A percentile compares a stretch with the other conserved stretches of the same genome.
Conservation (phyloP, 2,888 invertebrate species). For the Trypoxylon attenuatum region DNA sequence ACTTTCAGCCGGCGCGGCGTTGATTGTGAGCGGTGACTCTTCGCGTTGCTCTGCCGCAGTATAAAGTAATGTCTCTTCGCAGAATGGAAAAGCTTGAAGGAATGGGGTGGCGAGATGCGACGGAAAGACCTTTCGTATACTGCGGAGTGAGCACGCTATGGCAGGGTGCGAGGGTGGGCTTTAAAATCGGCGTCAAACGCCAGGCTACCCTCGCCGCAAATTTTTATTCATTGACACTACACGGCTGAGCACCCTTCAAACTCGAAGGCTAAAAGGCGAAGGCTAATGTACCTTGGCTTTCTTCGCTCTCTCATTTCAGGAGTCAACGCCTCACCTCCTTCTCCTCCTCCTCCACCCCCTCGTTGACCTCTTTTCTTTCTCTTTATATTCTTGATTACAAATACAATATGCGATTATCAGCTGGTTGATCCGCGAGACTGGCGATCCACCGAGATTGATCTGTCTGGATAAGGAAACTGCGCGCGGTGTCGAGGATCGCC, state of each 20-base stretch:
- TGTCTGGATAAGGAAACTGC: conserved; percentile 2
- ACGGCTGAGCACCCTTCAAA: conserved; percentile 64
- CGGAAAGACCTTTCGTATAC: conserved; percentile 10
- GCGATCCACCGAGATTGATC: not conserved
- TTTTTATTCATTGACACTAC: conserved; percentile 74
- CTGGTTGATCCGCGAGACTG: not conserved
- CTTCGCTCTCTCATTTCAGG: no score
- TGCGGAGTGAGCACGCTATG: conserved; percentile 2
- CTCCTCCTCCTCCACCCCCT: not conserved
- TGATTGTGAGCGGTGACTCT: conserved; percentile 66
- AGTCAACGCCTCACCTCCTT: conserved; percentile 26
- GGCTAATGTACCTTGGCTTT: conserved; percentile 40
- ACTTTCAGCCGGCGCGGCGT: conserved; percentile 65
- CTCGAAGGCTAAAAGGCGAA: conserved; percentile 55
- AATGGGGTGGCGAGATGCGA: conserved; percentile 6
- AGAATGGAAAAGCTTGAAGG: conserved; percentile 16
- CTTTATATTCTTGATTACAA: not conserved
- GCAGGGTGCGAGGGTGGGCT: conserved; percentile 53
- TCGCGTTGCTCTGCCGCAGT: conserved; percentile 48
- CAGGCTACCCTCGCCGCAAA: conserved; percentile 65
- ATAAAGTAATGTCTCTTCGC: conserved; percentile 64
- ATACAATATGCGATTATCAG: not conserved
- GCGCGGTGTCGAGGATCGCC: not conserved
- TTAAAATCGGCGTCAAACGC: conserved; percentile 71
- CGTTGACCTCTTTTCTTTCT: not conserved